Conservation (phyloP, 1,140 invertebrate genomes). For the Tetragonula clypearis region DNA sequence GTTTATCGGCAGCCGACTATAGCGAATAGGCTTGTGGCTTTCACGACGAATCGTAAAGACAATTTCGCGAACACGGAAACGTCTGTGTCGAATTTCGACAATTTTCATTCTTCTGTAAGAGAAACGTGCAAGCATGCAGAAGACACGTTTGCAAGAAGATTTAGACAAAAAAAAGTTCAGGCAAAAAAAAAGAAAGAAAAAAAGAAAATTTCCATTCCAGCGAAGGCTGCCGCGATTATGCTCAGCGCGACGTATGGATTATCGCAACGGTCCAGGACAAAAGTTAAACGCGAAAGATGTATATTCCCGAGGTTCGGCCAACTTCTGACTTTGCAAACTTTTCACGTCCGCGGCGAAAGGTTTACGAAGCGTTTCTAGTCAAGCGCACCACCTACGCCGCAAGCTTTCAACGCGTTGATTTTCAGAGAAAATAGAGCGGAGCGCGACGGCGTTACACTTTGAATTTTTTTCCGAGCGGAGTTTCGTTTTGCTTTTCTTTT, state of each 20-base stretch:
- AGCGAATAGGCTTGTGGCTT: background rate
- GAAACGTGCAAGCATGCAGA: too few relatives aligned
- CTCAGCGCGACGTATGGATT: background rate
- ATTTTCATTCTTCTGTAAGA: too few relatives aligned
- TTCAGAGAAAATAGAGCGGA: background rate
- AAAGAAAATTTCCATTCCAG: background rate
- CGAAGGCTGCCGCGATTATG: background rate
- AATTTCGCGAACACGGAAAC: too few relatives aligned
- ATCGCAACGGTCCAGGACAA: background rate
- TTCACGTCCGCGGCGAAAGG: background rate
- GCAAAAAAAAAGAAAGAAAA: background rate
- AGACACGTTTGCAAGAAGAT: background rate
- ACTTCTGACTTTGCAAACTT: constrained; percentile 7
- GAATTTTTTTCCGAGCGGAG: background rate
- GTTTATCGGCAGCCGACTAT: background rate
- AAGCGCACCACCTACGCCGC: background rate
- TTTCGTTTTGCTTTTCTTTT: background rate
- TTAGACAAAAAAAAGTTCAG: background rate
- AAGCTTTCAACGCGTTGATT: background rate
- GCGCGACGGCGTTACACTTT: too few relatives aligned
- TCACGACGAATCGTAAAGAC: background rate
- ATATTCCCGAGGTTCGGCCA: background rate
- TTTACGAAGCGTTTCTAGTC: constrained; percentile 5
- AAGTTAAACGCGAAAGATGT: background rate
- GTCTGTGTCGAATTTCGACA: too few relatives aligned